phyloP scores from a whole-genome alignment of 2,888 invertebrate genomes.

The Monopis laevigella region DNA sequence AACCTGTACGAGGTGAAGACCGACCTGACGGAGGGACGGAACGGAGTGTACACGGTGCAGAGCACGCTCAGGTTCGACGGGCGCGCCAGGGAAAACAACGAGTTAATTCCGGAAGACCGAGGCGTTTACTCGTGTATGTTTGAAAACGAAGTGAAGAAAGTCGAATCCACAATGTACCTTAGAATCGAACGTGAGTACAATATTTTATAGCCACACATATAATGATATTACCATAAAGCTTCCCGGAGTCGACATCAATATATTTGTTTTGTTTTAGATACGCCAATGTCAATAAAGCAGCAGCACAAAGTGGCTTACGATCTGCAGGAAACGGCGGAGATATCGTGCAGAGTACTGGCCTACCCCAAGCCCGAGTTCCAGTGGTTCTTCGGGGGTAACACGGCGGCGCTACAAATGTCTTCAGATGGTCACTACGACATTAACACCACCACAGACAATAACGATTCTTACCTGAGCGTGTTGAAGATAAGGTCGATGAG shows the following conservation, averaged over 20 bases:
- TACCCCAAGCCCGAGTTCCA: conserved; percentile 94
- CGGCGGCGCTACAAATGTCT: conserved; percentile 77
- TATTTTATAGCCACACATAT: conserved; percentile 2
- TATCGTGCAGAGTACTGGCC: conserved; percentile 88
- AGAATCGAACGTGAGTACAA: conserved; percentile 84
- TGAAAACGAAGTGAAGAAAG: conserved; percentile 88
- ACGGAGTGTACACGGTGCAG: conserved; percentile 83
- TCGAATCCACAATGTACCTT: conserved; percentile 89
- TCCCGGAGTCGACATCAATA: background rate
- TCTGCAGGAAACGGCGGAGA: conserved; percentile 83
- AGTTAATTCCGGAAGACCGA: conserved; percentile 83
- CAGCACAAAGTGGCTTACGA: conserved; percentile 91
- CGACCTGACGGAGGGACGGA: conserved; percentile 78
- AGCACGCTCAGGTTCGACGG: conserved; percentile 85
- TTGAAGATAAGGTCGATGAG: conserved; percentile 77
- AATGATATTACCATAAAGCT: conserved; percentile 9
- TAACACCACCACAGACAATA: conserved; percentile 80
- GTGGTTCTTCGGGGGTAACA: conserved; percentile 85
- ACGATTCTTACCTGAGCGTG: conserved; percentile 86
- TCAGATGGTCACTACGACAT: conserved; percentile 89
- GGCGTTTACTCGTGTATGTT: conserved; percentile 90
- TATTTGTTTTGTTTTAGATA: conserved; percentile 66
- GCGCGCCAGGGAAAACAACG: conserved; percentile 79
- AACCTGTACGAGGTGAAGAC: conserved; percentile 85
- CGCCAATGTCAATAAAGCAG: conserved; percentile 85